Percentiles rank a stretch among this genome's conserved stretches.
These are phyloP conservation scores for Eleginops maclovinus DNA, from an alignment of 2,113 vertebrate genomes.

Conservation along the genomic window DNA sequence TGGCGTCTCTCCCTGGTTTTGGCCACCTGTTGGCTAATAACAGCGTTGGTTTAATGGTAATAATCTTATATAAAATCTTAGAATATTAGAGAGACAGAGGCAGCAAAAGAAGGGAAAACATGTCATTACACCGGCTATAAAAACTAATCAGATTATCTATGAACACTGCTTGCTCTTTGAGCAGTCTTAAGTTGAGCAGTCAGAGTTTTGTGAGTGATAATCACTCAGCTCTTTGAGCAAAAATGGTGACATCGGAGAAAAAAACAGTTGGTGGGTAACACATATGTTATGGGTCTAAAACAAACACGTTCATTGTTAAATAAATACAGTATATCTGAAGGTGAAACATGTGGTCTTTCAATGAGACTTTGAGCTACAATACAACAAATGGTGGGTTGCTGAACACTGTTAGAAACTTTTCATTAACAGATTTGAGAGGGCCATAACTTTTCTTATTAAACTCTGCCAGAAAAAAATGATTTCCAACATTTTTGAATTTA, in stretches of 20 bases:
- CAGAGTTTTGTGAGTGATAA: not conserved
- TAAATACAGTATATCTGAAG: slow-evolving; percentile 28
- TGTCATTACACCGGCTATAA: slow-evolving; percentile 4
- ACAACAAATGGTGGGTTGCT: no score
- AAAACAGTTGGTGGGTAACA: not conserved
- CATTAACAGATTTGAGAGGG: no score
- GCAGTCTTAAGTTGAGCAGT: slow-evolving; percentile 47
- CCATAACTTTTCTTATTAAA: no score
- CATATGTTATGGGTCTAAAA: not conserved
- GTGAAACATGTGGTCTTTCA: slow-evolving; percentile 8
- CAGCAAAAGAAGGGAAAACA: slow-evolving; percentile 42
- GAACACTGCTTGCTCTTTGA: slow-evolving; percentile 23
- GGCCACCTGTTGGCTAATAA: slow-evolving; percentile 76
- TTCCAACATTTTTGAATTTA: no score
- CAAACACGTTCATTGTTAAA: not conserved
- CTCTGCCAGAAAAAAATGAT: no score
- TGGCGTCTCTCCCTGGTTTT: slow-evolving; percentile 48
- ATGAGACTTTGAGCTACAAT: not conserved
- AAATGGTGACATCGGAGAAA: not conserved
- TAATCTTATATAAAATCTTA: slow-evolving; percentile 34
- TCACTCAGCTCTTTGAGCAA: slow-evolving; percentile 32
- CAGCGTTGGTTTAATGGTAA: slow-evolving; percentile 50
- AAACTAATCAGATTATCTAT: slow-evolving; percentile 17
- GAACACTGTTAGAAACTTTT: no score
- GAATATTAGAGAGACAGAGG: slow-evolving; percentile 15